Evolutionary conservation across 2,888 invertebrate genomes (phyloP).

Genomic region (Lochmaea capreae): DNA sequence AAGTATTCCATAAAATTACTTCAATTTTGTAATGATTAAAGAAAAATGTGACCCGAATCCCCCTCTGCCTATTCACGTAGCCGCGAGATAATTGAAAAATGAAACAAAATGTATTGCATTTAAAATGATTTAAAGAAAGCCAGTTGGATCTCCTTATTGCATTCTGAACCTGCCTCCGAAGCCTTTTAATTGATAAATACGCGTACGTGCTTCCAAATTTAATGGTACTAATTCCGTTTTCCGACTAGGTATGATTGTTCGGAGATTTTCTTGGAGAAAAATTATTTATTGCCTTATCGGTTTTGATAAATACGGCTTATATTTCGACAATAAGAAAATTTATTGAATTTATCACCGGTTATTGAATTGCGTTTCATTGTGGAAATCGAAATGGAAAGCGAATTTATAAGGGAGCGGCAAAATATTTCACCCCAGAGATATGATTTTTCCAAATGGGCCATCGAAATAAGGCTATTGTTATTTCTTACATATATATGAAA

Average conservation of each 20-base stretch:
- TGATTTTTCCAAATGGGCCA: constrained; percentile 32
- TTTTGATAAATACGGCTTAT: constrained; percentile 38
- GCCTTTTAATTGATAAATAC: constrained; percentile 63
- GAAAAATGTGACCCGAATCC: neutral
- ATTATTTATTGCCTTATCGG: constrained; percentile 48
- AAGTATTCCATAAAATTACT: too few species aligned
- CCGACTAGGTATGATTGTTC: constrained; percentile 49
- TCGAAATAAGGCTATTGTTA: constrained; percentile 32
- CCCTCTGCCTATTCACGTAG: constrained; percentile 41
- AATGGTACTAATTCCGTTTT: constrained; percentile 48
- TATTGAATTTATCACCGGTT: constrained; percentile 37
- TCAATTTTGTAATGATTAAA: neutral
- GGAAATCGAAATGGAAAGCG: constrained; percentile 35
- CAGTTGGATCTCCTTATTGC: constrained; percentile 55
- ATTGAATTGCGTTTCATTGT: constrained; percentile 38
- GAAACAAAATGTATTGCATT: constrained; percentile 60
- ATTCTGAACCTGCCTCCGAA: constrained; percentile 52
- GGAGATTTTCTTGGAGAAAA: constrained; percentile 45
- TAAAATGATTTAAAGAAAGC: constrained; percentile 59
- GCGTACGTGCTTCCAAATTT: constrained; percentile 56
- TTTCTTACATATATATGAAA: constrained; percentile 8
- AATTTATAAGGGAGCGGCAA: constrained; percentile 30
- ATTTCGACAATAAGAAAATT: constrained; percentile 36
- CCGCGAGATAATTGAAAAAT: constrained; percentile 56
- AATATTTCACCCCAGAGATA: constrained; percentile 37